Evolutionary conservation across 2,797 vertebrate genomes (phyloP), one percentile per base, ranked within the genome.

Genomic region (Loris lydekkerianus): DNA sequence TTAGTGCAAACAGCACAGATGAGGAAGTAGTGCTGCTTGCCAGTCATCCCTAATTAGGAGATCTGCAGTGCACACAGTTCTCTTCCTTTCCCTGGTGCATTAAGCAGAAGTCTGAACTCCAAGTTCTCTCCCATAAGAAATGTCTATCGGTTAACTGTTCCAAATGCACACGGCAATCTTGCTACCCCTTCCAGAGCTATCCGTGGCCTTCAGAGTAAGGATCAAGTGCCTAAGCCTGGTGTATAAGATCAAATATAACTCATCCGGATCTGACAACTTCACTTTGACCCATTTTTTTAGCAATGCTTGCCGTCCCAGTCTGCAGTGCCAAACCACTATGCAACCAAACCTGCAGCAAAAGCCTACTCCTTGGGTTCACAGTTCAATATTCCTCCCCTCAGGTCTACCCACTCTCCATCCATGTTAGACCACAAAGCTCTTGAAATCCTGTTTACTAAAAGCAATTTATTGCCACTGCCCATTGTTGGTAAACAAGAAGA

Each of bases 91-190:
- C 73, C 93, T 89, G 40, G 11, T 86, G 58, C 72, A 89, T 92
- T 84, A 96, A 91, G 92, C 88, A 85, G 21, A 90, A 95, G 58
- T 90, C 78, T 63, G 81, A 97, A 92, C 75, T 97, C 78, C 14
- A 40, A 96, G 9, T 87, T 85, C 70, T 93, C 91, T 96, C 61
- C 70, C 65, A 46, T 89, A 91, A 95, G 56, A 94, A 95, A 83
- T 78, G 65, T 75, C 72, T 73, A 40, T 6, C 34, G 76, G 10
- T 1, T 82, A 86, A 65, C 27, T 70, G 87, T 77, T 93, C 73
- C 65, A 67, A 80, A 86, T 0, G 31, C 80, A 93, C 70, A n/a
- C 85, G 34, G 53, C 0, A 10, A 97, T 34, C 56, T 83, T 81
- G 87, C 10, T 23, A 92, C 70, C 65, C 82, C 82, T 96, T 67